These are phyloP conservation scores for Argya squamiceps DNA, from an alignment of 2,797 vertebrate species.

Conservation along the genomic window DNA sequence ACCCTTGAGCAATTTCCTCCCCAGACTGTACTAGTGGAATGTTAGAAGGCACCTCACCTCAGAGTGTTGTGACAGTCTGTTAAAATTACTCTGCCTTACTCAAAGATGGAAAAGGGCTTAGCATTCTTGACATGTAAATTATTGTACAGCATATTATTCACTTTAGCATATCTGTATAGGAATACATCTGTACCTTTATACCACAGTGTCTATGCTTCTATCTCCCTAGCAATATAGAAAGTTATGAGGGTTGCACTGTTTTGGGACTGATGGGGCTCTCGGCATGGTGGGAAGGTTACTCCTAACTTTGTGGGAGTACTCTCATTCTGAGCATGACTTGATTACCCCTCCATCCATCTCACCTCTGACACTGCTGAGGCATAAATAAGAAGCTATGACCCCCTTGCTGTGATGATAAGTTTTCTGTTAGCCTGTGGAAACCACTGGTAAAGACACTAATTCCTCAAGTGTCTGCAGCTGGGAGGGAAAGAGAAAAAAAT, in stretches of 20 bases:
- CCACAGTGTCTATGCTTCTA: rapidly evolving
- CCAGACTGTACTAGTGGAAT: not conserved
- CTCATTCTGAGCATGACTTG: not conserved
- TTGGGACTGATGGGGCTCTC: not conserved
- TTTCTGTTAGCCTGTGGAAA: not conserved
- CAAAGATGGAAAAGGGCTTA: not conserved
- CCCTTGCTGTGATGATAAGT: not conserved
- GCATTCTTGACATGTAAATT: not conserved
- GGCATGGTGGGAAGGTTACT: not conserved
- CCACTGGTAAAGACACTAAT: not conserved
- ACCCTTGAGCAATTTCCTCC: not conserved
- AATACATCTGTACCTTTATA: not conserved
- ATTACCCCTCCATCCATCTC: not conserved
- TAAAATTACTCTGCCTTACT: not conserved
- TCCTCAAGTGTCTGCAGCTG: not conserved
- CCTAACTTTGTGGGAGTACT: not conserved
- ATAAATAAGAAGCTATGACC: not conserved
- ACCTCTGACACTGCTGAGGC: not conserved
- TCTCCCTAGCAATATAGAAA: not conserved
- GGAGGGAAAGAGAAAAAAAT: not conserved
- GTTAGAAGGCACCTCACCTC: not conserved
- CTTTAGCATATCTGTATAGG: not conserved
- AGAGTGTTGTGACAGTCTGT: not conserved
- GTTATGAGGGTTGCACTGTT: not conserved
- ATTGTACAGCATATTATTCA: not conserved